Evolutionary conservation across 2,113 vertebrate species (phyloP).

Genomic region (Brachyistius frenatus): DNA sequence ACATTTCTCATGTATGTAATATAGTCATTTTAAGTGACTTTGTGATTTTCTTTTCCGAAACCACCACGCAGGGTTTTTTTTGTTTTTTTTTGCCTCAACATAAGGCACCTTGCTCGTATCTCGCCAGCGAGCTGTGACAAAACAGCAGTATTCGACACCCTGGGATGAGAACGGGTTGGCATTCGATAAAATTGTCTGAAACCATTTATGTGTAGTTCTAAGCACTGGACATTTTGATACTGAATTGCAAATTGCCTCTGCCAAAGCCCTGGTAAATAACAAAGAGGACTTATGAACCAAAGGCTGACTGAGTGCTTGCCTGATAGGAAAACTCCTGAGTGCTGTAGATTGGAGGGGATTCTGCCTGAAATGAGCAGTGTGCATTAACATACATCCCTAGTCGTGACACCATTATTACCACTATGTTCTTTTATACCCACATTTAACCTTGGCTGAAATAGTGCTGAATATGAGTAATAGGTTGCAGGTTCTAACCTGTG

Average conservation of each 20-base stretch:
- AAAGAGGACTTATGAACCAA: constrained; percentile 30
- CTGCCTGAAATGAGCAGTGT: constrained; percentile 48
- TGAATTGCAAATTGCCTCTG: constrained; percentile 42
- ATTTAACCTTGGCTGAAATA: constrained; percentile 76
- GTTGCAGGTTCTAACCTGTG: constrained; percentile 62
- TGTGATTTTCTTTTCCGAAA: too few species aligned
- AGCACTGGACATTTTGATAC: constrained; percentile 17
- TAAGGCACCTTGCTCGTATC: too few species aligned
- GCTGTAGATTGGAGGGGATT: constrained; percentile 32
- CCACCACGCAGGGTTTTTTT: too few species aligned
- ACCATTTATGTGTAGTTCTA: constrained; percentile 26
- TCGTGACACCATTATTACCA: constrained; percentile 64
- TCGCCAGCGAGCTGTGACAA: too few species aligned
- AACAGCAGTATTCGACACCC: too few species aligned
- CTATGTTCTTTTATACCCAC: constrained; percentile 57
- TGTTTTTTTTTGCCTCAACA: too few species aligned
- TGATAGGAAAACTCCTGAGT: constrained; percentile 33
- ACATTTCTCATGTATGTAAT: too few species aligned
- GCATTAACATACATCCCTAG: constrained; percentile 67
- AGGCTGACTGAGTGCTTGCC: constrained; percentile 22
- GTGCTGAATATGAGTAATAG: constrained; percentile 66
- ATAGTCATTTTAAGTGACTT: too few species aligned
- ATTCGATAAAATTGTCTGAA: constrained; percentile 25
- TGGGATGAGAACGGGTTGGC: too few species aligned
- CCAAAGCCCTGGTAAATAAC: constrained; percentile 31